A percentile compares a stretch with the other conserved stretches of the same genome.
Evolutionary conservation across 2,888 invertebrate genomes (phyloP).

Genomic region (Microctonus brassicae): DNA sequence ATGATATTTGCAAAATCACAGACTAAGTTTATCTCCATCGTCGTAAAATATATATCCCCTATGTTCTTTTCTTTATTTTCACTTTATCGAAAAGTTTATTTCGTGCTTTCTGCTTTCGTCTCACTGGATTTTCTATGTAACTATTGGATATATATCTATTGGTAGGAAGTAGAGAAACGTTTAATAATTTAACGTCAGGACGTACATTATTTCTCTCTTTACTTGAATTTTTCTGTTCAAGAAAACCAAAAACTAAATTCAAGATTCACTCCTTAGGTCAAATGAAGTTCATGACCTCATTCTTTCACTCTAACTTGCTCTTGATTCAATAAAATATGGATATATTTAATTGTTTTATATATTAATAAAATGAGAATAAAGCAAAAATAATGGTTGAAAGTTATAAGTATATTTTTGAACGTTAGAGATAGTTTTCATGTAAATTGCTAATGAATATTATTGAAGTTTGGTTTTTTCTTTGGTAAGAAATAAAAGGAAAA

Average conservation of each 20-base stretch:
- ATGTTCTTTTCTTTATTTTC: not conserved
- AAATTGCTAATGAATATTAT: not conserved
- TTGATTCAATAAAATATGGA: constrained; percentile 8
- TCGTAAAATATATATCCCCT: not conserved
- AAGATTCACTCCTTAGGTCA: constrained; percentile 4
- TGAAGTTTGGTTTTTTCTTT: too few species aligned
- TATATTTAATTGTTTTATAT: not conserved
- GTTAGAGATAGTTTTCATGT: not conserved
- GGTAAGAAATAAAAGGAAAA: too few species aligned
- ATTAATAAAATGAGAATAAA: not conserved
- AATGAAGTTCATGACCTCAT: not conserved
- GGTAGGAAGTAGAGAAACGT: not conserved
- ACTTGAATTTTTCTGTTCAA: not conserved
- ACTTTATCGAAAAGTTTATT: not conserved
- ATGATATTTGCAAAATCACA: not conserved
- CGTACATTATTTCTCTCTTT: not conserved
- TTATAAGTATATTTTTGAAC: not conserved
- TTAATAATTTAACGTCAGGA: not conserved
- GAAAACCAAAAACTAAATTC: not conserved
- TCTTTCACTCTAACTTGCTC: not conserved
- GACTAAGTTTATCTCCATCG: not conserved
- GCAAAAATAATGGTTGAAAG: not conserved
- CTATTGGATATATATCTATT: not conserved
- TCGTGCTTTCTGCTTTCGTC: not conserved
- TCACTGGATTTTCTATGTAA: not conserved